Evolutionary conservation across 2,113 vertebrate genomes (phyloP).

Genomic region (Rhinogobius similis): DNA sequence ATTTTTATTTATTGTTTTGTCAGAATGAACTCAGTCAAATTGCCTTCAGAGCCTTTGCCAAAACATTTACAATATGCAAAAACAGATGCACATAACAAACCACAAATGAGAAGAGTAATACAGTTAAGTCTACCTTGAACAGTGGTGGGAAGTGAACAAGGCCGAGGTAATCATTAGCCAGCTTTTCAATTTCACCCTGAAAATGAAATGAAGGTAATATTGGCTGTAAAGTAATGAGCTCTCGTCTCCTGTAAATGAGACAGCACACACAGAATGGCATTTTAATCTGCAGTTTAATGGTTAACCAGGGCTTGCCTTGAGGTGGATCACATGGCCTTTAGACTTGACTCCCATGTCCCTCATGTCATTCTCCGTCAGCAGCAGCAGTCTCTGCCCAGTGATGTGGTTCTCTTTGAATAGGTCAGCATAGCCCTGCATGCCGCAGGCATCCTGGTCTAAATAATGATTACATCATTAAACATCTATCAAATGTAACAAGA

Average conservation of each 20-base stretch:
- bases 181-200: conserved; percentile 93
- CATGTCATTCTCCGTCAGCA: conserved; percentile 90
- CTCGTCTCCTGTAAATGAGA: not conserved
- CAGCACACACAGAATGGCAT: not conserved
- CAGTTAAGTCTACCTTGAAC: conserved; percentile 82
- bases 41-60: not conserved
- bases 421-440: conserved; percentile 87
- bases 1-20: too few species aligned
- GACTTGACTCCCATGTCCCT: conserved; percentile 94
- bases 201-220: conserved; percentile 32
- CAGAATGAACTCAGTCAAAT: not conserved
- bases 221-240: conserved; percentile 8
- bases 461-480: conserved; percentile 3
- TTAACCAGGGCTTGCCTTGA: conserved; percentile 83
- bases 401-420: conserved; percentile 97
- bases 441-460: conserved; percentile 80
- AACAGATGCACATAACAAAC: not conserved
- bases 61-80: not conserved
- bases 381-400: conserved; percentile 89
- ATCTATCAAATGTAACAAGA: not conserved
- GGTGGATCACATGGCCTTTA: conserved; percentile 95
- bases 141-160: conserved; percentile 95
- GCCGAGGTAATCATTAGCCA: conserved; percentile 91
- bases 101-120: conserved; percentile 9
- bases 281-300: conserved; percentile 11